phyloP scores from a whole-genome alignment of 2,113 vertebrate species.

The Chaetodon trifascialis region DNA sequence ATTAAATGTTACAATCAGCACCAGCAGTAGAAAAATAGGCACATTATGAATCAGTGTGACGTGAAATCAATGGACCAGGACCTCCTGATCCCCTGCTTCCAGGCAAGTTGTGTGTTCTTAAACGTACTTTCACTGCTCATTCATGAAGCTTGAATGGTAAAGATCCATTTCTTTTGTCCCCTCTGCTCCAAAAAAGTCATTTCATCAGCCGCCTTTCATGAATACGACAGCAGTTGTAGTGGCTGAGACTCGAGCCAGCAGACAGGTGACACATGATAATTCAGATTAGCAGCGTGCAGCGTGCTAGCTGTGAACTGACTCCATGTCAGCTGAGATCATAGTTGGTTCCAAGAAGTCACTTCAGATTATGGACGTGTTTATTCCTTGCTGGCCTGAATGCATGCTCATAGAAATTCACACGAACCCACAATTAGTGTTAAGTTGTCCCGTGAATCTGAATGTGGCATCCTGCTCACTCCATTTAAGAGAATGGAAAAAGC shows the following conservation, averaged over 20 bases:
- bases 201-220: conserved; percentile 13
- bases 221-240: neutral
- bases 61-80: neutral
- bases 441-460: neutral
- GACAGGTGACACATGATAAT: neutral
- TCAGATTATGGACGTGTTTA: neutral
- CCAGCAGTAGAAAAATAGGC: too few relatives aligned
- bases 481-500: neutral
- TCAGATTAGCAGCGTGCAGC: neutral
- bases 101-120: neutral
- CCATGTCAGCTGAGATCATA: conserved; percentile 7
- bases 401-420: neutral
- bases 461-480: neutral
- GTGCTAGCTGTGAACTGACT: neutral
- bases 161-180: neutral
- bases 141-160: neutral
- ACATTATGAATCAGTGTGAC: neutral
- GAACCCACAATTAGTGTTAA: neutral
- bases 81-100: neutral
- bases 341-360: neutral
- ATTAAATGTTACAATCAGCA: too few relatives aligned
- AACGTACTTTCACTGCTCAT: conserved; percentile 2
- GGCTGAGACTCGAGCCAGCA: neutral
- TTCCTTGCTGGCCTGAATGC: neutral
- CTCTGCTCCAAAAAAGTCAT: neutral